A percentile compares a stretch with the other conserved stretches of the same genome.
Evolutionary conservation across 1,140 invertebrate species (phyloP).

Genomic region (Lasioglossum albipes): DNA sequence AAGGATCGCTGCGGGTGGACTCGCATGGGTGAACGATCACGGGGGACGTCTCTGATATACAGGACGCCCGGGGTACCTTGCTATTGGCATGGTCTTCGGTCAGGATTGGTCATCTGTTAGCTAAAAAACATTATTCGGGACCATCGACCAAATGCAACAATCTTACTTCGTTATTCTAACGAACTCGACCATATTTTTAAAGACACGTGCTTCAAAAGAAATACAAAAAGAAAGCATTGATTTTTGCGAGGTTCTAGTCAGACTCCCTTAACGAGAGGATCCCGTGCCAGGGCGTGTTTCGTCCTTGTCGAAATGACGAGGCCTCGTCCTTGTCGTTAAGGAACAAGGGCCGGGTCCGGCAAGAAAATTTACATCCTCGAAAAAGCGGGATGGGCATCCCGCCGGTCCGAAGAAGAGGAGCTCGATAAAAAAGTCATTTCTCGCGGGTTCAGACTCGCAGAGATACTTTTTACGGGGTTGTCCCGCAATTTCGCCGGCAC

Average conservation of each 20-base stretch:
- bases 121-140: too few relatives aligned
- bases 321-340: background rate
- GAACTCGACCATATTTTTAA: too few relatives aligned
- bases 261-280: background rate
- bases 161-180: too few relatives aligned
- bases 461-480: constrained; percentile 30
- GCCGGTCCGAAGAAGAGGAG: too few relatives aligned
- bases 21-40: too few relatives aligned
- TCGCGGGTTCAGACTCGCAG: background rate
- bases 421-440: constrained; percentile 28
- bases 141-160: too few relatives aligned
- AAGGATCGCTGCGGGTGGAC: background rate
- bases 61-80: background rate
- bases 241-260: background rate
- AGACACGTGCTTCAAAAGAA: too few relatives aligned
- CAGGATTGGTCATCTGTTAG: too few relatives aligned
- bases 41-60: background rate
- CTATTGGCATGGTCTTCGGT: too few relatives aligned
- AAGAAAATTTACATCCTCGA: constrained; percentile 23
- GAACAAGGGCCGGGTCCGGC: background rate
- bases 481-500: constrained; percentile 30
- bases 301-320: background rate
- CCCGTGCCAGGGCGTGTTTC: background rate
- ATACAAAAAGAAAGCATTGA: too few relatives aligned
- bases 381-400: constrained; percentile 4